These are phyloP conservation scores for Amphipyra tragopoginis DNA, from an alignment of 2,888 invertebrate species.

Conservation along the genomic window DNA sequence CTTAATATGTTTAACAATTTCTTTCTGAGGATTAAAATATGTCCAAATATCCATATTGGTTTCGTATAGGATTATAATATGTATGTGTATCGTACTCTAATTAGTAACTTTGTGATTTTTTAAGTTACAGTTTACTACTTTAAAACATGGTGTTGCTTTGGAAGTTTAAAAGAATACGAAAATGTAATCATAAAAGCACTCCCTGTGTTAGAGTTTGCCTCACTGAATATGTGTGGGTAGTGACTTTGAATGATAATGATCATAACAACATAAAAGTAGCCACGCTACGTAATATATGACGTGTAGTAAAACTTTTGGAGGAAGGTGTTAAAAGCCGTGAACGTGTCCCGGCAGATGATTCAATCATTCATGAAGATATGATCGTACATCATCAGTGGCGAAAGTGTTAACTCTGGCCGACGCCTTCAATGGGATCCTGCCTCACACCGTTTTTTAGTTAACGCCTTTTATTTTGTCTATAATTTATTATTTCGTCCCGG, in stretches of 20 bases:
- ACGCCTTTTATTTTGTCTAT: constrained; percentile 76
- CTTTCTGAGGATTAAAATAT: constrained; percentile 72
- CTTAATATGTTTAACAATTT: constrained; percentile 82
- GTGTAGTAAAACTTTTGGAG: constrained; percentile 87
- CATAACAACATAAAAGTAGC: constrained; percentile 88
- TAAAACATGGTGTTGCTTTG: constrained; percentile 32
- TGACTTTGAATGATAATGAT: constrained; percentile 88
- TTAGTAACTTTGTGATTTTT: constrained; percentile 20
- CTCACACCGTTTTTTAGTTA: constrained; percentile 69
- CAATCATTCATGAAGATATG: constrained; percentile 88
- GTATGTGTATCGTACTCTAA: constrained; percentile 11
- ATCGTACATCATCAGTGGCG: constrained; percentile 87
- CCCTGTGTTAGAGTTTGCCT: constrained; percentile 62
- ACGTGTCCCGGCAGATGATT: constrained; percentile 88
- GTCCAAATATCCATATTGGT: constrained; percentile 58
- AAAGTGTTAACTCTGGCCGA: constrained; percentile 83
- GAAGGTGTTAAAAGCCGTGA: constrained; percentile 88
- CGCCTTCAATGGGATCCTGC: constrained; percentile 77
- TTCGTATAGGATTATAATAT: constrained; percentile 54
- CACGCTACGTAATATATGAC: constrained; percentile 85
- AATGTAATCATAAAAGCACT: constrained; percentile 62
- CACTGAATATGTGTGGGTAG: constrained; percentile 79
- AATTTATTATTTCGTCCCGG: constrained; percentile 74
- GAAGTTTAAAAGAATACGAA: constrained; percentile 63
- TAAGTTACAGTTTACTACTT: constrained; percentile 14